phyloP scores from a whole-genome alignment of 2,113 vertebrate species.

The Malurus cyaneus region DNA sequence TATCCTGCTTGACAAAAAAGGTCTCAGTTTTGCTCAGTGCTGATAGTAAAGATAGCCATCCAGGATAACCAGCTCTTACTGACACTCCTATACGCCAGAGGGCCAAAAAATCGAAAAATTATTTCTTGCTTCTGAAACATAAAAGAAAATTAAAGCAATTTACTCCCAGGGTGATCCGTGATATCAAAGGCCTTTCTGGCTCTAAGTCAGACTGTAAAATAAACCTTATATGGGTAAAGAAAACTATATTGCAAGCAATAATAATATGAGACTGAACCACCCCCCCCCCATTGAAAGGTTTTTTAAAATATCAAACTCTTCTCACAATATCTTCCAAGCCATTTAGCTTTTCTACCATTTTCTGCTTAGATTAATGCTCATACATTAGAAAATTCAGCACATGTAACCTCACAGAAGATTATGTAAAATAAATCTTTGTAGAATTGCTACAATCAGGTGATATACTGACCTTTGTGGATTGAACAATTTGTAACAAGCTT shows the following conservation, averaged over 20 bases:
- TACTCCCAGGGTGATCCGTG: not conserved
- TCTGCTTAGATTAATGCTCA: not conserved
- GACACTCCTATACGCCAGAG: not conserved
- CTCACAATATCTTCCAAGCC: not conserved
- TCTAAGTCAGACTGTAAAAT: not conserved
- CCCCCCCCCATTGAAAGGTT: not conserved
- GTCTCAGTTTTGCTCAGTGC: not conserved
- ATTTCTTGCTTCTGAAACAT: not conserved
- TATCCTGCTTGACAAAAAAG: not conserved
- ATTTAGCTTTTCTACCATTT: not conserved
- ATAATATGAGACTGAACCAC: not conserved
- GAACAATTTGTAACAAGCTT: not conserved
- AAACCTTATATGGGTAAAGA: not conserved
- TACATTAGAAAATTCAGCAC: not conserved
- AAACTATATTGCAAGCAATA: not conserved
- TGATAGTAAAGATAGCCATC: not conserved
- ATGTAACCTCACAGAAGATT: not conserved
- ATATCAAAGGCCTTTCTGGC: not conserved
- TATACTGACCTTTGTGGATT: not conserved
- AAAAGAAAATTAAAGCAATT: not conserved
- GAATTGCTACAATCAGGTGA: not conserved
- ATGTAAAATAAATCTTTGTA: not conserved
- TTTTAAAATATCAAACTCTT: not conserved
- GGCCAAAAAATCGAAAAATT: not conserved
- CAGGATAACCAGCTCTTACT: not conserved